Conservation (phyloP, 2,113 vertebrate species). For the Hassar affinis region DNA sequence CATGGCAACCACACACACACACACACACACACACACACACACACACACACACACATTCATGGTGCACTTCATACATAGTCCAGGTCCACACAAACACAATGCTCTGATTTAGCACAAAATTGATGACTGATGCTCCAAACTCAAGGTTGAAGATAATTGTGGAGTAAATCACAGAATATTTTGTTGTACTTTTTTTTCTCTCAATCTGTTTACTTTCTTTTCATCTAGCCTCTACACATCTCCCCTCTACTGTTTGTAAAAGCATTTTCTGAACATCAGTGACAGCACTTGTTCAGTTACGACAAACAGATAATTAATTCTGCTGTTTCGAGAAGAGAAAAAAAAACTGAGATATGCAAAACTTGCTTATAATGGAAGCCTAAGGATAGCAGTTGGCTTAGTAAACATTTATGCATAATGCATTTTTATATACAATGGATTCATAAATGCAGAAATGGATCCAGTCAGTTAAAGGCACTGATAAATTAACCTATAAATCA, state of each 20-base stretch:
- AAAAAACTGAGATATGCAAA: neutral
- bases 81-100: slow-evolving; percentile 42
- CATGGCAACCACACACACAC: slow-evolving; percentile 46
- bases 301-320: neutral
- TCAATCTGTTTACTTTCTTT: neutral
- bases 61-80: slow-evolving; percentile 46
- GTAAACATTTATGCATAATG: neutral
- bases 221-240: neutral
- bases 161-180: neutral
- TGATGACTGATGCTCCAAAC: slow-evolving; percentile 21
- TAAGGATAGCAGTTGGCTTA: neutral
- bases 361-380: neutral
- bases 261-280: neutral
- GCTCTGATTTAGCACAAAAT: neutral
- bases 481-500: neutral
- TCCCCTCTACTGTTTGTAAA: neutral
- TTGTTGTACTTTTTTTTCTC: neutral
- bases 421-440: neutral
- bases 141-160: slow-evolving; percentile 4
- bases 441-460: neutral
- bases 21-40: slow-evolving; percentile 48
- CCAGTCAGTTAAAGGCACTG: neutral
- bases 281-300: neutral
- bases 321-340: neutral
- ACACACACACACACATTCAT: slow-evolving; percentile 37